These are phyloP conservation scores for Chrysotoxum bicinctum DNA, from an alignment of 2,888 invertebrate species.

Conservation along the genomic window DNA sequence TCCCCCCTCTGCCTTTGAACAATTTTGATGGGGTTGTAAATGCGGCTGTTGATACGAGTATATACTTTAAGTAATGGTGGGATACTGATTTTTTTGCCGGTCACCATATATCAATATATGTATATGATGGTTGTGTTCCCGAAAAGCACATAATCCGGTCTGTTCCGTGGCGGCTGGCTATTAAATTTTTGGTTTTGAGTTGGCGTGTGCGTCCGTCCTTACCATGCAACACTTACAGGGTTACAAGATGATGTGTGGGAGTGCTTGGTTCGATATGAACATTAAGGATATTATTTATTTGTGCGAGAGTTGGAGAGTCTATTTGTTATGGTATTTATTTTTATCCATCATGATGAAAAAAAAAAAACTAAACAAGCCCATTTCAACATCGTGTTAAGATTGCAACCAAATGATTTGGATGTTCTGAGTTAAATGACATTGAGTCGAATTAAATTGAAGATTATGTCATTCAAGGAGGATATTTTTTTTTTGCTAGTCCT, in stretches of 20 bases:
- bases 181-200: slow-evolving; percentile 44
- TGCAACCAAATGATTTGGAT: slow-evolving; percentile 53
- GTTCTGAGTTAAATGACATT: slow-evolving; percentile 59
- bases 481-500: background rate
- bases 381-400: slow-evolving; percentile 21
- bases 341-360: slow-evolving; percentile 11
- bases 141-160: slow-evolving; percentile 55
- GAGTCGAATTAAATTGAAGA: slow-evolving; percentile 56
- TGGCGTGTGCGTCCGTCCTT: too few species aligned
- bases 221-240: background rate
- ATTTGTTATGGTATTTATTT: background rate
- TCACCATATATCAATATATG: slow-evolving; percentile 60
- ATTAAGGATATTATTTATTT: slow-evolving; percentile 64
- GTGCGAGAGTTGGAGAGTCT: slow-evolving; percentile 15
- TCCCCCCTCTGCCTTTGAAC: slow-evolving; percentile 3
- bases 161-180: slow-evolving; percentile 7
- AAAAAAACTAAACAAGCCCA: slow-evolving; percentile 36
- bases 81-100: slow-evolving; percentile 17
- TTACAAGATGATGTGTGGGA: slow-evolving; percentile 7
- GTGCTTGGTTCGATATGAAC: slow-evolving; percentile 43
- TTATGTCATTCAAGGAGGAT: slow-evolving; percentile 37
- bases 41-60: slow-evolving; percentile 42
- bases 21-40: slow-evolving; percentile 67
- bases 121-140: slow-evolving; percentile 23
- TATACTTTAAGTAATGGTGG: slow-evolving; percentile 60